These are phyloP conservation scores for Caenorhabditis sp. DNA, from an alignment of 2,888 invertebrate species.

Conservation along the genomic window DNA sequence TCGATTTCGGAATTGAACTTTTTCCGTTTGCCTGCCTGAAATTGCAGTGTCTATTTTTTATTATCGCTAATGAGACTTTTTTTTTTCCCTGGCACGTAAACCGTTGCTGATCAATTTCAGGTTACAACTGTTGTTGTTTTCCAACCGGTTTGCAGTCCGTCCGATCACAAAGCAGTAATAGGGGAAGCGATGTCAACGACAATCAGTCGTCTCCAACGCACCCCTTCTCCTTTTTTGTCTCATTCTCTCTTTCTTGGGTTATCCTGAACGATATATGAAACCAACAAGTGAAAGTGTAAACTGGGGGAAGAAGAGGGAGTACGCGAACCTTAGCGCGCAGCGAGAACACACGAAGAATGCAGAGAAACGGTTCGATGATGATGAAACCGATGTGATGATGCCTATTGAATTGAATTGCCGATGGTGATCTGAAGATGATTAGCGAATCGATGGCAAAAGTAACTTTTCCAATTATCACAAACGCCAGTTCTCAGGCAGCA, in stretches of 20 bases:
- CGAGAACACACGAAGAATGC: conserved; percentile 48
- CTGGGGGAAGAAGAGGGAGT: conserved; percentile 32
- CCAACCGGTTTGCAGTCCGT: conserved; percentile 49
- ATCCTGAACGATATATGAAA: conserved; percentile 60
- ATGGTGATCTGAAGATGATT: conserved; percentile 7
- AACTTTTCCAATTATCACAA: background rate
- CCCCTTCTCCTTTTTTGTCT: conserved; percentile 15
- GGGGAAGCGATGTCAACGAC: conserved; percentile 58
- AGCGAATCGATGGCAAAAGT: conserved; percentile 2
- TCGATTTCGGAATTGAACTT: too few relatives aligned
- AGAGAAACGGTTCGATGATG: conserved; percentile 28
- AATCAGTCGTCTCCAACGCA: conserved; percentile 53
- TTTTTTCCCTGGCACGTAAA: conserved; percentile 7
- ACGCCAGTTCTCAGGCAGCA: conserved; percentile 2
- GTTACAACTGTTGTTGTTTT: conserved; percentile 49
- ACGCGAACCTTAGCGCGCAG: conserved; percentile 36
- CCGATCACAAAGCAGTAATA: conserved; percentile 52
- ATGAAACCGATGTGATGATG: conserved; percentile 5
- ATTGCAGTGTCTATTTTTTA: conserved; percentile 11
- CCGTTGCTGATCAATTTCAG: conserved; percentile 45
- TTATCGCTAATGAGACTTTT: conserved; percentile 14
- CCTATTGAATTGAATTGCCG: conserved; percentile 31
- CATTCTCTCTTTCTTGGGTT: conserved; percentile 37
- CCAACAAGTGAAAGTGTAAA: conserved; percentile 59
- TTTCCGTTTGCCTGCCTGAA: too few relatives aligned